phyloP scores from a whole-genome alignment of 92 coral and sea anemone genomes.

The Actinostola sp. region DNA sequence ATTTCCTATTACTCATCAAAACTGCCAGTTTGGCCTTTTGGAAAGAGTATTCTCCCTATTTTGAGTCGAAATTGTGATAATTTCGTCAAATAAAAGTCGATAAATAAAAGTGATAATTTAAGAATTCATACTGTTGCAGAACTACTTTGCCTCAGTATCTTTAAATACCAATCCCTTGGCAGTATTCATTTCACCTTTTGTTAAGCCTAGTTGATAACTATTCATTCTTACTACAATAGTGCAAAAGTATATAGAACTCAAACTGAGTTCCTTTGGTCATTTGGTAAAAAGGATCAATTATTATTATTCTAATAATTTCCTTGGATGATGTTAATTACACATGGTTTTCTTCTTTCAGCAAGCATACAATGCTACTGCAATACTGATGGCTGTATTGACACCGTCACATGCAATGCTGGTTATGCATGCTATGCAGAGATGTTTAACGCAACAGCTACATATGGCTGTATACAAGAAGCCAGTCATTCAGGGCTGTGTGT shows the following conservation, averaged over 20 bases:
- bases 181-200: no score
- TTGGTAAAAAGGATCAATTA: background rate
- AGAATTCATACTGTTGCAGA: no score
- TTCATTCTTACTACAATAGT: no score
- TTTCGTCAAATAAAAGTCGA: slow-evolving; percentile 74
- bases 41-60: slow-evolving; percentile 89
- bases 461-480: slow-evolving; percentile 22
- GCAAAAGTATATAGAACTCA: no score
- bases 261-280: background rate
- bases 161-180: no score
- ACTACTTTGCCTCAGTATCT: no score
- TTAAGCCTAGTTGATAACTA: no score
- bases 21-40: slow-evolving; percentile 97
- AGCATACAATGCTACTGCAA: slow-evolving; percentile 32
- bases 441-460: slow-evolving; percentile 7
- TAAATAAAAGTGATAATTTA: no score
- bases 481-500: slow-evolving; percentile 29
- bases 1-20: slow-evolving; percentile 99
- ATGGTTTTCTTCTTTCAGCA: slow-evolving; percentile 9
- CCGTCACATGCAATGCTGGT: slow-evolving; percentile 24
- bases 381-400: slow-evolving; percentile 14
- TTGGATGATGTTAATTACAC: no score
- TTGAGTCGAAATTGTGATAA: slow-evolving; percentile 60
- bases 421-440: slow-evolving; percentile 48
- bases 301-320: no score